phyloP scores from a whole-genome alignment of 2,113 vertebrate genomes.

The Eulemur macaco region DNA sequence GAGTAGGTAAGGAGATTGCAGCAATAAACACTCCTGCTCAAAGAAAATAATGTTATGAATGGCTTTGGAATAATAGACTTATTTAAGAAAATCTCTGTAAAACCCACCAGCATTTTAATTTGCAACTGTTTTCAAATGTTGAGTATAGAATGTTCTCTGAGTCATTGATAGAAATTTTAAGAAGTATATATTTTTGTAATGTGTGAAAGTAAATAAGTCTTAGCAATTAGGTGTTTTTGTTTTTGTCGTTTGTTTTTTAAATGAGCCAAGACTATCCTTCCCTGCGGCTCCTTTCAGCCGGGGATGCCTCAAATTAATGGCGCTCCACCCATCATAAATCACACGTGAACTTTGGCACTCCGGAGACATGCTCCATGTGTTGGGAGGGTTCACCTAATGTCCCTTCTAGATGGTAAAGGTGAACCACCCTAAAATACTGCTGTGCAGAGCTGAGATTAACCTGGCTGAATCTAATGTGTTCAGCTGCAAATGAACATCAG shows the following conservation, averaged over 20 bases:
- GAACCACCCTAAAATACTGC: neutral
- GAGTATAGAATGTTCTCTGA: slow-evolving; percentile 9
- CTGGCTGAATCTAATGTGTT: neutral
- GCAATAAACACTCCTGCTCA: slow-evolving; percentile 39
- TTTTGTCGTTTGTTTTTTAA: slow-evolving; percentile 39
- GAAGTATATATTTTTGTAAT: neutral
- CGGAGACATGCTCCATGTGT: slow-evolving; percentile 68
- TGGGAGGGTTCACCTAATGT: slow-evolving; percentile 65
- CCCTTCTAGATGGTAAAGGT: slow-evolving; percentile 59
- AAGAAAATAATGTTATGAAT: neutral
- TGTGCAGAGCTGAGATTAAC: slow-evolving; percentile 34
- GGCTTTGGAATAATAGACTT: neutral
- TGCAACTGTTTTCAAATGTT: slow-evolving; percentile 1
- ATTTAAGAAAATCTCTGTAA: slow-evolving; percentile 31
- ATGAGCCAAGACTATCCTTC: neutral
- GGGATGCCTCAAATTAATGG: slow-evolving; percentile 30
- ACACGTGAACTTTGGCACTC: slow-evolving; percentile 33
- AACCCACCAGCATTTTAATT: neutral
- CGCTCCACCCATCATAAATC: slow-evolving; percentile 66
- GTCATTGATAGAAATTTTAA: neutral
- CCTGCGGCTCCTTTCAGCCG: slow-evolving; percentile 49
- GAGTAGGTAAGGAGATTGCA: slow-evolving; percentile 40
- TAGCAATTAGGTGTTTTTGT: slow-evolving; percentile 1
- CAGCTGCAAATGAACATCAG: neutral
- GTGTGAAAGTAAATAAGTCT: slow-evolving; percentile 45